Conservation (phyloP, 2,888 invertebrate genomes). For the Amiota minor region DNA sequence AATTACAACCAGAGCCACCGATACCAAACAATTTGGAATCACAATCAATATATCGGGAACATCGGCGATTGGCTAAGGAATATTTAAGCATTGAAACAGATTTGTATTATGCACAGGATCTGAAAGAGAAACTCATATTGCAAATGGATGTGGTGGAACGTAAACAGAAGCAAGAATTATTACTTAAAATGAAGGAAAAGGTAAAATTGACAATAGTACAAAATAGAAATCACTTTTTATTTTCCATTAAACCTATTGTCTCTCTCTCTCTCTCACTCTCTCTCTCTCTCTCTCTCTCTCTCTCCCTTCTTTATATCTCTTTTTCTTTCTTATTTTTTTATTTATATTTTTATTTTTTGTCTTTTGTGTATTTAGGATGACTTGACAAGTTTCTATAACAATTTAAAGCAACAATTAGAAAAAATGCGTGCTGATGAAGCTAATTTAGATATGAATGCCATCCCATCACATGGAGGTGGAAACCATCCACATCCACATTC, state of each 20-base stretch:
- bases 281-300: too few relatives aligned
- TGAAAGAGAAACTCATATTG: constrained; percentile 80
- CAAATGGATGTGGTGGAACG: constrained; percentile 69
- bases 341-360: constrained; percentile 2
- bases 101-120: constrained; percentile 84
- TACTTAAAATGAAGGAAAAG: constrained; percentile 56
- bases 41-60: constrained; percentile 89
- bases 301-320: too few relatives aligned
- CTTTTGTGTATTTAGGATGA: constrained; percentile 57
- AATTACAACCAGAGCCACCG: constrained; percentile 81
- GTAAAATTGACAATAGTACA: not conserved
- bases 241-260: too few relatives aligned
- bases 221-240: too few relatives aligned
- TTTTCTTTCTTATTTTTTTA: too few relatives aligned
- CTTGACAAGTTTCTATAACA: constrained; percentile 68
- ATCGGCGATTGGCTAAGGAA: constrained; percentile 89
- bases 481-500: not conserved
- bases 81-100: constrained; percentile 92
- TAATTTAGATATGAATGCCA: constrained; percentile 28
- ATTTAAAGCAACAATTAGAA: constrained; percentile 68
- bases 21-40: constrained; percentile 77
- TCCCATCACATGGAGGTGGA: not conserved
- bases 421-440: constrained; percentile 59
- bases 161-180: constrained; percentile 67
- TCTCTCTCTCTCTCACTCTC: too few relatives aligned